Evolutionary conservation across 2,797 vertebrate species (phyloP).

Genomic region (Falco berigora): DNA sequence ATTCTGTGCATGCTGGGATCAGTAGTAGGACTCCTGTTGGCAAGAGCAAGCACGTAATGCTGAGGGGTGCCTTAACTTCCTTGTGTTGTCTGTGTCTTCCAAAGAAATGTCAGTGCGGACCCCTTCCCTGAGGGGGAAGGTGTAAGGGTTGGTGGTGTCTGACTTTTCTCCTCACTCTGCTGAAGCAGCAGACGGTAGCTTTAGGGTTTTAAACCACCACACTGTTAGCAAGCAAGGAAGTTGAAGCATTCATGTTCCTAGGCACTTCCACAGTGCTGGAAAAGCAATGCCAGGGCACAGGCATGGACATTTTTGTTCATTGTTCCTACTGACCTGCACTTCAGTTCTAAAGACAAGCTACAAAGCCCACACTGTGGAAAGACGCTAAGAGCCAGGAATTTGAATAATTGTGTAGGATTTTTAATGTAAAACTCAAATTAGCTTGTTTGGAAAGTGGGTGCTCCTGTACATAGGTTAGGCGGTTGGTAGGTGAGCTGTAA

Average conservation of each 20-base stretch:
- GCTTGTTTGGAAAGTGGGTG: neutral
- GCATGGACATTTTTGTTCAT: neutral
- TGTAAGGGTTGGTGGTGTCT: neutral
- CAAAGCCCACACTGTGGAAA: neutral
- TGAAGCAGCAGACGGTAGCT: neutral
- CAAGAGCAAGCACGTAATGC: neutral
- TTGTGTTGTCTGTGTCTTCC: neutral
- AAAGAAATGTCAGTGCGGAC: neutral
- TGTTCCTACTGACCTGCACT: neutral
- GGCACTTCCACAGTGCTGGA: neutral
- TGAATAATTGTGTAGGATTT: neutral
- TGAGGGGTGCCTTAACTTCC: neutral
- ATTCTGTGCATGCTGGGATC: accelerated
- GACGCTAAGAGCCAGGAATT: neutral
- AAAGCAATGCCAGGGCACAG: neutral
- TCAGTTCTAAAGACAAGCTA: neutral
- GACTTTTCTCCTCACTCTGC: neutral
- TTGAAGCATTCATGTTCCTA: neutral
- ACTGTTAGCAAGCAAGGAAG: neutral
- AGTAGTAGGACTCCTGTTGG: neutral
- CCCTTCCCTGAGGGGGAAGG: neutral
- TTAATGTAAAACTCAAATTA: neutral
- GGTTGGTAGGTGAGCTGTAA: neutral
- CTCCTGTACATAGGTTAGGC: neutral
- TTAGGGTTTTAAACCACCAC: neutral